Conservation (phyloP, 2,888 invertebrate species). For the Sipunculus nudus region DNA sequence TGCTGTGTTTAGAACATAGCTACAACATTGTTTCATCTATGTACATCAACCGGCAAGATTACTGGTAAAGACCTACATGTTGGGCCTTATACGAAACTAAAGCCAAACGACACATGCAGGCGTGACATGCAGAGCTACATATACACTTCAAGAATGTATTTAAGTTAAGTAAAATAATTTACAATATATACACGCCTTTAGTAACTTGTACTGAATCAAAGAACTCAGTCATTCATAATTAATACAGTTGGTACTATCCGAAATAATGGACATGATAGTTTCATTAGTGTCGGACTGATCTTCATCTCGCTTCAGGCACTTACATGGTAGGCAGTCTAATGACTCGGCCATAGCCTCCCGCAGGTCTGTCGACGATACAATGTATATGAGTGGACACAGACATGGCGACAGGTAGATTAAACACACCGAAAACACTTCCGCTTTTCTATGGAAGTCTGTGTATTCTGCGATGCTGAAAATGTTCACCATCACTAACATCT, state of each 20-base stretch:
- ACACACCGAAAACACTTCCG: slow-evolving; percentile 36
- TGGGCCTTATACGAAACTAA: too few relatives aligned
- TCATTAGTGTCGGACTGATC: slow-evolving; percentile 36
- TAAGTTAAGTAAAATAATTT: too few relatives aligned
- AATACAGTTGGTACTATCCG: slow-evolving; percentile 42
- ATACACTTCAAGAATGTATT: too few relatives aligned
- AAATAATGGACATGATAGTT: slow-evolving; percentile 43
- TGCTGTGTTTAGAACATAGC: too few relatives aligned
- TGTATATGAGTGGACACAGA: slow-evolving; percentile 29
- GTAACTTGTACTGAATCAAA: too few relatives aligned
- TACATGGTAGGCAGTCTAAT: neutral
- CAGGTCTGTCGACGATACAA: slow-evolving; percentile 24
- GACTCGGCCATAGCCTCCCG: slow-evolving; percentile 20
- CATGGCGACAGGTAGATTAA: slow-evolving; percentile 23
- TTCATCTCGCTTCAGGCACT: slow-evolving; percentile 13
- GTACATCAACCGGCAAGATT: too few relatives aligned
- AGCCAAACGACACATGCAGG: too few relatives aligned
- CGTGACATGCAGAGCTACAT: too few relatives aligned
- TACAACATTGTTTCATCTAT: too few relatives aligned
- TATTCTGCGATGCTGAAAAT: slow-evolving; percentile 23
- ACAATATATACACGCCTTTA: too few relatives aligned
- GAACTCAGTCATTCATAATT: slow-evolving; percentile 33
- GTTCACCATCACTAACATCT: slow-evolving; percentile 34
- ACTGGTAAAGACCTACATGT: too few relatives aligned
- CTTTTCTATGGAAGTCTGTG: slow-evolving; percentile 26